phyloP scores from a whole-genome alignment of 2,797 vertebrate genomes.

The Cyclopterus lumpus region DNA sequence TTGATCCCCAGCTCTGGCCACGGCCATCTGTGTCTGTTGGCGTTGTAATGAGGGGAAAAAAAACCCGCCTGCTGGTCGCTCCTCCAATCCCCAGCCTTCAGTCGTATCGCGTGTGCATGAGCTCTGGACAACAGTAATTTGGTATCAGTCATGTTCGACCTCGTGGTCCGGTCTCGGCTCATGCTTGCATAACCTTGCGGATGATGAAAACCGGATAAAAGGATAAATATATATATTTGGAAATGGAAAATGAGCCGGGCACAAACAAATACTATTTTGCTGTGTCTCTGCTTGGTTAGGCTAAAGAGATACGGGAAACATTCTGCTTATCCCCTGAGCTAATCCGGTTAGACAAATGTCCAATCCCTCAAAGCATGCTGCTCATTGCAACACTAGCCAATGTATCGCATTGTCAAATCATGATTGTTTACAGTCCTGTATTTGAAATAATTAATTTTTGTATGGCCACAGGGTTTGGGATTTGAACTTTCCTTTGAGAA shows the following conservation, averaged over 20 bases:
- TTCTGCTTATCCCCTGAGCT: conserved; percentile 73
- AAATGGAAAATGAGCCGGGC: conserved; percentile 67
- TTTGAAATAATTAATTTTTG: conserved; percentile 18
- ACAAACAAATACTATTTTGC: conserved; percentile 64
- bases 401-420: conserved; percentile 35
- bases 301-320: conserved; percentile 70
- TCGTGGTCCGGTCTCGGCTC: conserved; percentile 35
- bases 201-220: conserved; percentile 69
- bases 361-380: conserved; percentile 70
- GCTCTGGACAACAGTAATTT: conserved; percentile 64
- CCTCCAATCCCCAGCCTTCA: conserved; percentile 60
- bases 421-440: conserved; percentile 54
- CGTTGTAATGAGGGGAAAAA: conserved; percentile 57
- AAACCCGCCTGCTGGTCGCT: conserved; percentile 50
- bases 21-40: conserved; percentile 78
- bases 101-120: conserved; percentile 43
- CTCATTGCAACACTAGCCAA: conserved; percentile 57
- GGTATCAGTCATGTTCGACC: conserved; percentile 50
- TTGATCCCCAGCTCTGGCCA: conserved; percentile 71
- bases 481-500: neutral
- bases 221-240: conserved; percentile 70
- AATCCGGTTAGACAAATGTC: conserved; percentile 76
- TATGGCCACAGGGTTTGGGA: neutral
- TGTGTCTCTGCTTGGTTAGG: conserved; percentile 60
- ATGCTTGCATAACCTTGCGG: conserved; percentile 63